Evolutionary conservation across 2,888 invertebrate genomes (phyloP).

Genomic region (Euplexia lucipara): DNA sequence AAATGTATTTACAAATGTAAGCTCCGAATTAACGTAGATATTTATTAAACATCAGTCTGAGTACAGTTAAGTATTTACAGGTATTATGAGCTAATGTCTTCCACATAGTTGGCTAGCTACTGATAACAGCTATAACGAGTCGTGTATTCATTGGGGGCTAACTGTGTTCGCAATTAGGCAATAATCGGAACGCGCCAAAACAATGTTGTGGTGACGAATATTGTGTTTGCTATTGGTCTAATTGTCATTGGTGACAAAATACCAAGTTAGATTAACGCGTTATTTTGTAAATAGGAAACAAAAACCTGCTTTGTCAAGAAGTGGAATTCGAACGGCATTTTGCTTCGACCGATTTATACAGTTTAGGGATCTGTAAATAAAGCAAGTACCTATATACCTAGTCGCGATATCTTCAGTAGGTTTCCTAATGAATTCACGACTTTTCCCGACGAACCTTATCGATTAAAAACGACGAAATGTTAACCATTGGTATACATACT

Average conservation of each 20-base stretch:
- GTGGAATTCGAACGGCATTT: too few species aligned
- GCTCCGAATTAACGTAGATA: conserved; percentile 86
- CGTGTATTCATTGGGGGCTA: conserved; percentile 45
- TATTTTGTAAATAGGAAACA: conserved; percentile 1
- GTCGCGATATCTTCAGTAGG: not conserved
- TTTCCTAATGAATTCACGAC: conserved; percentile 33
- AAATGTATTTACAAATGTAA: conserved; percentile 87
- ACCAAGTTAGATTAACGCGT: not conserved
- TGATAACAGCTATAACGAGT: conserved; percentile 46
- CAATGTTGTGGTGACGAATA: conserved; percentile 15
- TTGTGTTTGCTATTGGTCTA: conserved; percentile 14
- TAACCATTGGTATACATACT: conserved; percentile 53
- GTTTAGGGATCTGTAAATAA: not conserved
- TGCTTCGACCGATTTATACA: not conserved
- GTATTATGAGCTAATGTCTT: conserved; percentile 48
- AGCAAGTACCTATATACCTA: not conserved
- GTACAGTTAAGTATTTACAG: conserved; percentile 75
- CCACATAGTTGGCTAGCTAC: conserved; percentile 57
- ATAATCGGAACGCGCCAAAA: conserved; percentile 23
- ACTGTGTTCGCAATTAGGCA: conserved; percentile 24
- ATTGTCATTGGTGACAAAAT: not conserved
- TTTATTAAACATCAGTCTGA: conserved; percentile 86
- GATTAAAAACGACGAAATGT: conserved; percentile 55
- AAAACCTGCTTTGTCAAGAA: not conserved
- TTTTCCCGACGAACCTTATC: conserved; percentile 29